phyloP scores from a whole-genome alignment of 1,140 invertebrate species.

The Andricus grossulariae region DNA sequence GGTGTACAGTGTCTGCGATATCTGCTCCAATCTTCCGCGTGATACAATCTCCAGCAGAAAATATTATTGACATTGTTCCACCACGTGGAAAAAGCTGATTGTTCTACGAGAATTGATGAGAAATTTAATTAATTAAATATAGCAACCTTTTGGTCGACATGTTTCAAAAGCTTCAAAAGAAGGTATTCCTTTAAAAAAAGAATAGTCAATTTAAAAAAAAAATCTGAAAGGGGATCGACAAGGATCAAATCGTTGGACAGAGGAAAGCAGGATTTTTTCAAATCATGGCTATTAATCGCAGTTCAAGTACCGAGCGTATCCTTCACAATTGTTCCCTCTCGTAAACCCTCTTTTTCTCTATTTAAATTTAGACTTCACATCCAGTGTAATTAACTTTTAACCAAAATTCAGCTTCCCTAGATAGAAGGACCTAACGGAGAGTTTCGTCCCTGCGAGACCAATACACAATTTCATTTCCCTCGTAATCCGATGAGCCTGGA shows the following conservation, averaged over 20 bases:
- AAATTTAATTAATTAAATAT: background rate
- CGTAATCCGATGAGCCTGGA: conserved; percentile 35
- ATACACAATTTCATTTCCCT: conserved; percentile 46
- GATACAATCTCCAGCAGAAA: conserved; percentile 10
- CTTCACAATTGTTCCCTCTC: no score
- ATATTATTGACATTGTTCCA: background rate
- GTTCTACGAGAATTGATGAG: background rate
- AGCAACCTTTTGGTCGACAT: no score
- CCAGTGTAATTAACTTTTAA: conserved; percentile 13
- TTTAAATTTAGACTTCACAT: conserved; percentile 14
- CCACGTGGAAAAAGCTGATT: background rate
- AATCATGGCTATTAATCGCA: no score
- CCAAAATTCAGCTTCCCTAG: conserved; percentile 3
- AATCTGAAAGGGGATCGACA: no score
- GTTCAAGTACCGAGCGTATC: no score
- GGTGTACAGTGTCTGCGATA: conserved; percentile 4
- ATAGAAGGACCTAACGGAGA: background rate
- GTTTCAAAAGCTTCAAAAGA: no score
- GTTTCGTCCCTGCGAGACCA: conserved; percentile 11
- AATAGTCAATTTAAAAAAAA: no score
- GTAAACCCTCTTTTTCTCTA: background rate
- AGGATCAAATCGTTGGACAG: no score
- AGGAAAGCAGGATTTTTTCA: no score
- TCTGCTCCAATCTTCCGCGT: conserved; percentile 15
- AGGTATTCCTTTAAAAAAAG: no score